Percentiles rank a stretch among this genome's conserved stretches.
Conservation (phyloP, 2,797 vertebrate genomes). For the Luscinia megarhynchos region DNA sequence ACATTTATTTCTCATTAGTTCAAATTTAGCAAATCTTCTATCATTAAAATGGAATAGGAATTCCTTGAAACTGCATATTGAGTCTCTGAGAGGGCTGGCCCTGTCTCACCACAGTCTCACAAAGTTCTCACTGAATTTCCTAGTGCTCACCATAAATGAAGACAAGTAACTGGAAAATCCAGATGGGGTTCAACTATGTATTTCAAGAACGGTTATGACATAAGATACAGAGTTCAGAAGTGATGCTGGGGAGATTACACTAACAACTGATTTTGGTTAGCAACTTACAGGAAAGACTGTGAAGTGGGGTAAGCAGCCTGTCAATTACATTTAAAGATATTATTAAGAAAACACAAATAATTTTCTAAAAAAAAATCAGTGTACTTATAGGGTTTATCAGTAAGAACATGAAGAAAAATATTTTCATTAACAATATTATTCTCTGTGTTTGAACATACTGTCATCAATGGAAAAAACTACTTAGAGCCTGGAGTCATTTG, state of each 20-base stretch:
- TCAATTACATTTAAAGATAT: background rate
- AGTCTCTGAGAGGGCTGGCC: background rate
- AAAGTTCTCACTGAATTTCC: background rate
- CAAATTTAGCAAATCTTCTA: background rate
- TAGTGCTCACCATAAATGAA: background rate
- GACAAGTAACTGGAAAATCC: constrained; percentile 16
- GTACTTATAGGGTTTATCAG: background rate
- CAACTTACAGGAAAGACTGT: background rate
- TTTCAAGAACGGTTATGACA: constrained; percentile 29
- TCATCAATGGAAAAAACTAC: background rate
- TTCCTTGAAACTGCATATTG: background rate
- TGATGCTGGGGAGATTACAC: background rate
- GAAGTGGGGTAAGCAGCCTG: background rate
- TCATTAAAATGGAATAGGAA: background rate
- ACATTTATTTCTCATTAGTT: background rate
- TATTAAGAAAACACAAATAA: background rate
- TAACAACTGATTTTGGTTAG: background rate
- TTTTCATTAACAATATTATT: background rate
- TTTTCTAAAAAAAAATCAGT: background rate
- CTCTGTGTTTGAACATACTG: background rate
- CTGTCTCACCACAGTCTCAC: background rate
- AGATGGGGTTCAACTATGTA: background rate
- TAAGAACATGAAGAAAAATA: background rate
- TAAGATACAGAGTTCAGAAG: background rate
- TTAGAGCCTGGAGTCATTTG: background rate